Percentiles rank a stretch among this genome's conserved stretches.
Evolutionary conservation across 2,113 vertebrate species (phyloP).

Genomic region (Chamaetylas fuelleborni): DNA sequence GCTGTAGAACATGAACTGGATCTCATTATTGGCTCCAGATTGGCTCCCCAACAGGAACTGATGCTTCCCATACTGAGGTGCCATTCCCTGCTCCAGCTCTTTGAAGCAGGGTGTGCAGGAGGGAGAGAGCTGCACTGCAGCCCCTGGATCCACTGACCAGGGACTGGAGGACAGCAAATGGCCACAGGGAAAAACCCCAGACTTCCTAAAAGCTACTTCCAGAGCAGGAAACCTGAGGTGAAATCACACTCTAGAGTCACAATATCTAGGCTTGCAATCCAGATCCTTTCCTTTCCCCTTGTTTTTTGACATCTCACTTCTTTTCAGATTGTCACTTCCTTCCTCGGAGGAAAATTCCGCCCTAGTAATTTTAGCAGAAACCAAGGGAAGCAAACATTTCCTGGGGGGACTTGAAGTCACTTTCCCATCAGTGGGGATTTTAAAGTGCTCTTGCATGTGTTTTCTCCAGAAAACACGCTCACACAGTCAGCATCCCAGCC

Average conservation of each 20-base stretch:
- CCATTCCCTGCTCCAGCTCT: not conserved
- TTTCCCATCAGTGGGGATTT: not conserved
- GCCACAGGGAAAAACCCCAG: not conserved
- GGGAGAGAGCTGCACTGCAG: not conserved
- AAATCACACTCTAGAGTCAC: not conserved
- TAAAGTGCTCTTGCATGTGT: not conserved
- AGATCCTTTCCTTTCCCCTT: not conserved
- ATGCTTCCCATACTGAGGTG: accelerated
- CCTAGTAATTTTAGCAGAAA: slow-evolving; percentile 44
- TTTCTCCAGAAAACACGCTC: not conserved
- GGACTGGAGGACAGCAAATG: accelerated
- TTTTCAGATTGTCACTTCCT: slow-evolving; percentile 1
- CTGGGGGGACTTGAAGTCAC: not conserved
- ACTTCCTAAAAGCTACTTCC: not conserved
- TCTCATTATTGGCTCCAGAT: accelerated
- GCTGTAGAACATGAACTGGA: not conserved
- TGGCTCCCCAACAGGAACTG: not conserved
- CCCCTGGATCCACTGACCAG: accelerated
- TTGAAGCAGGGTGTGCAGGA: not conserved
- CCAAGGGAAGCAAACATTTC: not conserved
- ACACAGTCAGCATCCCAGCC: not conserved
- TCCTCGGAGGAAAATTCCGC: slow-evolving; percentile 29
- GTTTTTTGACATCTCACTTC: not conserved
- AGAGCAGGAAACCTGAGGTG: not conserved
- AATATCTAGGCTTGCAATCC: not conserved